These are phyloP conservation scores for Megathymus violae DNA, from an alignment of 1,140 invertebrate species.

Conservation along the genomic window DNA sequence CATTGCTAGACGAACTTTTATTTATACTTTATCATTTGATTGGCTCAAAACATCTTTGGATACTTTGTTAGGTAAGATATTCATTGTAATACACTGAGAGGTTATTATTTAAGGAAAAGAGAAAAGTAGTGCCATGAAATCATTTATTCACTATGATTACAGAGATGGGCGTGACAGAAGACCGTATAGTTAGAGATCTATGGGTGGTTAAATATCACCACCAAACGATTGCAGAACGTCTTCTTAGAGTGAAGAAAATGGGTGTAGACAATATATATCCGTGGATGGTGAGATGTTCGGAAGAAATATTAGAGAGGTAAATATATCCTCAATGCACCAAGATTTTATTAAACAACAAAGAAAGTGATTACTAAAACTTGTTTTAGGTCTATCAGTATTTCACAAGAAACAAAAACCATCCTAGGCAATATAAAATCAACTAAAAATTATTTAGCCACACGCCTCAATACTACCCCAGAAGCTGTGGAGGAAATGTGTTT, in stretches of 20 bases:
- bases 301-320: slow-evolving; percentile 73
- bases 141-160: slow-evolving; percentile 40
- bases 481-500: slow-evolving; percentile 68
- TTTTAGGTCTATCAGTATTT: slow-evolving; percentile 68
- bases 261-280: slow-evolving; percentile 68
- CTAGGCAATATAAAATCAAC: slow-evolving; percentile 69
- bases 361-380: slow-evolving; percentile 13
- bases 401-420: slow-evolving; percentile 69
- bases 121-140: slow-evolving; percentile 10
- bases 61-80: slow-evolving; percentile 69
- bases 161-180: slow-evolving; percentile 72
- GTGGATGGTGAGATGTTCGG: slow-evolving; percentile 80
- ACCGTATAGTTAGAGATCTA: slow-evolving; percentile 76
- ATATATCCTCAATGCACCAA: slow-evolving; percentile 1
- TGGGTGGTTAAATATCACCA: slow-evolving; percentile 80
- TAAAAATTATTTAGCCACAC: slow-evolving; percentile 69
- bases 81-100: slow-evolving; percentile 8
- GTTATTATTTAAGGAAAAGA: neutral
- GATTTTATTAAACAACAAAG: neutral
- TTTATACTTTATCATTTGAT: slow-evolving; percentile 75
- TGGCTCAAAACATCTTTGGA: slow-evolving; percentile 72
- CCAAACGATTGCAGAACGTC: slow-evolving; percentile 63
- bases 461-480: slow-evolving; percentile 65
- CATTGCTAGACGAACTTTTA: slow-evolving; percentile 69
- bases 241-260: slow-evolving; percentile 60